phyloP scores from a whole-genome alignment of 2,797 vertebrate genomes.

The Melanotaenia maccullochi region DNA sequence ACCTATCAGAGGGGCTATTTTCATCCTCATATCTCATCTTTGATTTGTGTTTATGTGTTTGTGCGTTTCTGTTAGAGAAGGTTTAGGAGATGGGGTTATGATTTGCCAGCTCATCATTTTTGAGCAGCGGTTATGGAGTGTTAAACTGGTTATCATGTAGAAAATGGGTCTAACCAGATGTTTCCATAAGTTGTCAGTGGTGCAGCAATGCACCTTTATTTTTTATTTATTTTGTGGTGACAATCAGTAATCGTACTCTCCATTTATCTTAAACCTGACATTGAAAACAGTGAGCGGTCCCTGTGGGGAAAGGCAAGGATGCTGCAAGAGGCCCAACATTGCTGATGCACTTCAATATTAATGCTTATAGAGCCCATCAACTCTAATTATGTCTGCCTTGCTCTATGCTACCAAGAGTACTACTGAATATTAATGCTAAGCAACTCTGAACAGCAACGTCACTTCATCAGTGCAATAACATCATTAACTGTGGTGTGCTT shows the following conservation, averaged over 20 bases:
- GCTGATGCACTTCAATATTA: constrained; percentile 76
- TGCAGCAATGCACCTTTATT: constrained; percentile 5
- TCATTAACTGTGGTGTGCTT: constrained; percentile 70
- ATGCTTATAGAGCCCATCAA: constrained; percentile 76
- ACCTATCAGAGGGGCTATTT: constrained; percentile 62
- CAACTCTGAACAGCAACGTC: constrained; percentile 69
- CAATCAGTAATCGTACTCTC: constrained; percentile 13
- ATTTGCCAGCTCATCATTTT: constrained; percentile 22
- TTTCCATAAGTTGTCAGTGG: neutral
- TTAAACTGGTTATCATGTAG: constrained; percentile 14
- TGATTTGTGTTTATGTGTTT: constrained; percentile 53
- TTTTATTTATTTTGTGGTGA: neutral
- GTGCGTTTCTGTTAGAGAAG: constrained; percentile 33
- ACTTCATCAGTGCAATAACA: constrained; percentile 80
- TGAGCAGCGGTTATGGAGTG: neutral
- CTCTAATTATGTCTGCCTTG: constrained; percentile 73
- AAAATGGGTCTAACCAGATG: constrained; percentile 13
- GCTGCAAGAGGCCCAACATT: constrained; percentile 46
- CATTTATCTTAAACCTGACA: constrained; percentile 26
- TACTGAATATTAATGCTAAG: constrained; percentile 80
- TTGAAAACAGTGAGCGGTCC: constrained; percentile 30
- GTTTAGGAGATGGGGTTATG: neutral
- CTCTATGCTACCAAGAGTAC: constrained; percentile 63
- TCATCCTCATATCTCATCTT: constrained; percentile 55
- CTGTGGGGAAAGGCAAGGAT: constrained; percentile 49